phyloP scores from a whole-genome alignment of 2,797 vertebrate genomes.

The Merluccius polli region DNA sequence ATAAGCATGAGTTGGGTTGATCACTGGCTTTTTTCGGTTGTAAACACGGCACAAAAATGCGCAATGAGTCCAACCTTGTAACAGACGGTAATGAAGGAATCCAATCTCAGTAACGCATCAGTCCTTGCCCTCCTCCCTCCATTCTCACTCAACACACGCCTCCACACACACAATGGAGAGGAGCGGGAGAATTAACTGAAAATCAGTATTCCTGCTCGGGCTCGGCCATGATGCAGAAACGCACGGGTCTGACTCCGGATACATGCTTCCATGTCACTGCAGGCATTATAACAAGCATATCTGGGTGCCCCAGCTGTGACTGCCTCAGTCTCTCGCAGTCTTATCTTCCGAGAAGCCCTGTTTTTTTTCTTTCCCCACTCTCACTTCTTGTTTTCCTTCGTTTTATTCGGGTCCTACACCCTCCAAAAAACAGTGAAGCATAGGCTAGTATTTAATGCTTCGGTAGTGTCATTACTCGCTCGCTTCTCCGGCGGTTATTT shows the following conservation, averaged over 20 bases:
- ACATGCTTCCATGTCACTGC: slow-evolving; percentile 55
- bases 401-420: background rate
- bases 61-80: background rate
- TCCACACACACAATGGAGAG: slow-evolving; percentile 33
- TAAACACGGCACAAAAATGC: background rate
- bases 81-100: slow-evolving; percentile 33
- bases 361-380: slow-evolving; percentile 40
- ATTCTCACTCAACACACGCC: slow-evolving; percentile 17
- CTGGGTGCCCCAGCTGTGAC: slow-evolving; percentile 64
- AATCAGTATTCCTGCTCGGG: slow-evolving; percentile 58
- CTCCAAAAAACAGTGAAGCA: background rate
- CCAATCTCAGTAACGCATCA: slow-evolving; percentile 16
- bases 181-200: slow-evolving; percentile 36
- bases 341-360: slow-evolving; percentile 61
- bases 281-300: slow-evolving; percentile 66
- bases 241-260: slow-evolving; percentile 38
- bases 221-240: slow-evolving; percentile 29
- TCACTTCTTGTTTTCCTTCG: background rate
- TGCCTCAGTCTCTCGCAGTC: slow-evolving; percentile 27
- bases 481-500: background rate
- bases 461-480: background rate
- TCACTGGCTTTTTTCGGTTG: background rate
- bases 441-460: background rate
- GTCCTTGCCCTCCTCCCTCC: background rate
- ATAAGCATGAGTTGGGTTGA: background rate